Conservation (phyloP, 30 jellyfish, hydroid and myxozoan genomes). For the Aurelia sp. region DNA sequence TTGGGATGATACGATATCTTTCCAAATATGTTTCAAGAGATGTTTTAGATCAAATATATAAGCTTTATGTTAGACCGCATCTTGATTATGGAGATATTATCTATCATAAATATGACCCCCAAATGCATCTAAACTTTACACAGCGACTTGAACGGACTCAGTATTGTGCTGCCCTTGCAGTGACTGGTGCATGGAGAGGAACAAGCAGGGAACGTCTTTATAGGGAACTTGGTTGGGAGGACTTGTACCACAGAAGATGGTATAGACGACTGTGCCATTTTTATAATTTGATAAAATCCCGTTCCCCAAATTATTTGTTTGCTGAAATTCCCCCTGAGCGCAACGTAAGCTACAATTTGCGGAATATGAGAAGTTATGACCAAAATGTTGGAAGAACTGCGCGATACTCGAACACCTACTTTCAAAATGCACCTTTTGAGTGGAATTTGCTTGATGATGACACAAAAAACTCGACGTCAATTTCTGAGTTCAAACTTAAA, state of each 20-base stretch:
- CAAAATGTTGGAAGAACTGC: constrained; percentile 31
- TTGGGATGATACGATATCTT: constrained; percentile 46
- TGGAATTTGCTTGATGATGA: constrained; percentile 57
- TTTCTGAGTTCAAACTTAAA: constrained; percentile 33
- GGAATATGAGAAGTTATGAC: constrained; percentile 3
- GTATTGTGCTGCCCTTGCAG: background rate
- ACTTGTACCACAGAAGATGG: too few relatives aligned
- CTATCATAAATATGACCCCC: constrained; percentile 55
- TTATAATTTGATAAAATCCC: constrained; percentile 9
- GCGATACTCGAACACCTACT: constrained; percentile 25
- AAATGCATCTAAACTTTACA: constrained; percentile 30
- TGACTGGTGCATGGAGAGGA: too few relatives aligned
- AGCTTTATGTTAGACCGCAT: constrained; percentile 56
- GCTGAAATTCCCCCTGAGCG: too few relatives aligned
- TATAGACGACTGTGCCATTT: too few relatives aligned
- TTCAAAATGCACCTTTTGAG: constrained; percentile 46
- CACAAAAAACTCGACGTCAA: constrained; percentile 16
- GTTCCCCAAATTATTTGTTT: background rate
- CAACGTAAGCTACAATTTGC: background rate
- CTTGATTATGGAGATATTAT: constrained; percentile 45
- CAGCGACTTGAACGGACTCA: too few relatives aligned
- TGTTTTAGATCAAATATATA: constrained; percentile 34
- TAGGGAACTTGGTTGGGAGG: too few relatives aligned
- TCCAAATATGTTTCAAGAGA: constrained; percentile 47
- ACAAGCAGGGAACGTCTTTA: too few relatives aligned